Base-by-base conservation (phyloP, 2,888 invertebrate genomes). In the Neocrepidodera transversa region DNA sequence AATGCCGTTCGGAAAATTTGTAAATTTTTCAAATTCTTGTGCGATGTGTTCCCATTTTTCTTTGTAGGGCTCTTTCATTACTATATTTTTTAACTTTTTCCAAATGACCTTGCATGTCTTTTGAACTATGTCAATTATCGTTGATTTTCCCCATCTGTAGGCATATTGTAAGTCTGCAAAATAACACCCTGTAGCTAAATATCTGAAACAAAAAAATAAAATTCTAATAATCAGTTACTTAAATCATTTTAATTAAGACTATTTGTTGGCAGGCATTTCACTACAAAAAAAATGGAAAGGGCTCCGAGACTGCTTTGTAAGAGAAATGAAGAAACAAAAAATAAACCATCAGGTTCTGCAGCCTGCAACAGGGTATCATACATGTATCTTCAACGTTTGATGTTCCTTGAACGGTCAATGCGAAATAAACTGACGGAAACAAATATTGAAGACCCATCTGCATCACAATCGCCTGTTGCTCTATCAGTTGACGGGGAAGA, bases 1-100 rank as follows among this genome's bases (percentile, higher is more conserved):
- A 14, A 63, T 26, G 16, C 62, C 63, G 58, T 68, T 54, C 17
- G 67, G 63, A 32, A 62, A 62, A 45, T 64, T 40, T 56, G n/a
- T n/a, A n/a, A n/a, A n/a, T n/a, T n/a, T n/a, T n/a, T n/a, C n/a
- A n/a, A n/a, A n/a, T n/a, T n/a, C n/a, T n/a, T n/a, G n/a, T n/a
- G n/a, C n/a, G n/a, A n/a, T n/a, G n/a, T n/a, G n/a, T n/a, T n/a
- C n/a, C n/a, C n/a, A n/a, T n/a, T n/a, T n/a, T n/a, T n/a, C n/a
- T n/a, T n/a, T n/a, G n/a, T n/a, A 59, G 32, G n/a, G 57, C 10
- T 30, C 10, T 11, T 13, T 30, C 30, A 14, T 32, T 7, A 32
- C 30, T 17, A 28, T 32, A 32, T 49, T 13, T 13, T 32, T 28
- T 8, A 32, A 13, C 14, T 30, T 7, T 32, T 10, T 49, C 49